A percentile compares a stretch with the other conserved stretches of the same genome.
Evolutionary conservation across 2,797 vertebrate species (phyloP).

Genomic region (Ibycter americanus): DNA sequence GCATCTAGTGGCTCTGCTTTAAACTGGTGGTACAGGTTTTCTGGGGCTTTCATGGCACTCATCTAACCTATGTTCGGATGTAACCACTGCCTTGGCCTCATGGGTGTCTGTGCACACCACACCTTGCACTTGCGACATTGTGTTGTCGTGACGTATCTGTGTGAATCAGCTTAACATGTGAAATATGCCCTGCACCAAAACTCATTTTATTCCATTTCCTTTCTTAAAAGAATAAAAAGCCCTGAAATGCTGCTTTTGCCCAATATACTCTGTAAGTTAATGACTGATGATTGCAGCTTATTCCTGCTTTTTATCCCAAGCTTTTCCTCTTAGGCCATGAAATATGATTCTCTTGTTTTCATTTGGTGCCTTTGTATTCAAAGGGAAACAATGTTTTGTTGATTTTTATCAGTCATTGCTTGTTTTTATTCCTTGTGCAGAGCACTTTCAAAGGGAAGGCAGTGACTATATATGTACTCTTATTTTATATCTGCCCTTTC

Average conservation of each 20-base stretch:
- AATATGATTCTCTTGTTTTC: background rate
- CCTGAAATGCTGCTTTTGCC: background rate
- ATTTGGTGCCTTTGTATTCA: background rate
- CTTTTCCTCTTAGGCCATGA: slow-evolving; percentile 5
- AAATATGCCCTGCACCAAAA: background rate
- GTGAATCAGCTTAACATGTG: background rate
- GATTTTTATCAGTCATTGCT: background rate
- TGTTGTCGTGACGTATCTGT: fast-evolving
- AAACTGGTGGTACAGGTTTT: background rate
- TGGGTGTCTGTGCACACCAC: background rate
- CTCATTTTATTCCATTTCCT: background rate
- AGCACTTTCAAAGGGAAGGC: background rate
- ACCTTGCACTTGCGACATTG: background rate
- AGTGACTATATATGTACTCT: fast-evolving
- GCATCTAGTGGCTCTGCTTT: background rate
- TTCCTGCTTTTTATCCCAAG: slow-evolving; percentile 15
- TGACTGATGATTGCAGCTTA: slow-evolving; percentile 5
- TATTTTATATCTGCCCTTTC: background rate
- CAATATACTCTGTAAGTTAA: background rate
- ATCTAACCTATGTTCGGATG: fast-evolving
- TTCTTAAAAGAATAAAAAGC: background rate
- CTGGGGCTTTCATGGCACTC: background rate
- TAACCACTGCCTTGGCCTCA: background rate
- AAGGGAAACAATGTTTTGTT: background rate
- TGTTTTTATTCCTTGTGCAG: background rate